phyloP scores from a whole-genome alignment of 2,888 invertebrate species.

The Alviniconcha strummeri region DNA sequence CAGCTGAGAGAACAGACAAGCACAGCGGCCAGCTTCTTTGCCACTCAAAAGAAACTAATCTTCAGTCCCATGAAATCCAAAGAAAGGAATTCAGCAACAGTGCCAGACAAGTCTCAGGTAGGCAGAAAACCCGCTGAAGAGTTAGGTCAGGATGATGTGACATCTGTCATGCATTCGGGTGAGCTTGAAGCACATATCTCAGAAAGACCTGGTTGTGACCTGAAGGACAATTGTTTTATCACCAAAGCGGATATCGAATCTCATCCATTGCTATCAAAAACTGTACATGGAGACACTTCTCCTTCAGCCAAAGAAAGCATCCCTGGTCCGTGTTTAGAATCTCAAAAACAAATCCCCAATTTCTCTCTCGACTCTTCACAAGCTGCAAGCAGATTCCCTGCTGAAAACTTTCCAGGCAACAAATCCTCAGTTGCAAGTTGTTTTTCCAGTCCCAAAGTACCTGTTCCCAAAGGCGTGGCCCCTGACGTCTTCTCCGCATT shows the following conservation, averaged over 20 bases:
- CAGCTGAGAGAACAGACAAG: background rate
- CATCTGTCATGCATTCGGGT: no score
- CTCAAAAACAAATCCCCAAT: background rate
- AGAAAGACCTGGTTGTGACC: no score
- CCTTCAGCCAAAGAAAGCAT: background rate
- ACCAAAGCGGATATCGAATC: background rate
- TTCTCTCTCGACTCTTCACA: no score
- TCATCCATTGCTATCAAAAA: background rate
- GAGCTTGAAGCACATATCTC: no score
- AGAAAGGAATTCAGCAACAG: background rate
- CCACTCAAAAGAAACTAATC: constrained; percentile 7
- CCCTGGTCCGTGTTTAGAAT: background rate
- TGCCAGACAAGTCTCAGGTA: background rate
- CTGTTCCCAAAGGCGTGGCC: constrained; percentile 49
- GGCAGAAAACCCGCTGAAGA: background rate
- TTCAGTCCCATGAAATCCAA: constrained; percentile 18
- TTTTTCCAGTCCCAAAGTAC: constrained; percentile 2
- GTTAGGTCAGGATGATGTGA: no score
- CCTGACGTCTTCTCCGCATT: constrained; percentile 52
- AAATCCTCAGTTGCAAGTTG: constrained; percentile 1
- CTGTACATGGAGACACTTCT: background rate
- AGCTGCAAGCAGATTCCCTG: no score
- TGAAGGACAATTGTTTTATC: no score
- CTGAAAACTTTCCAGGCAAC: constrained; percentile 3
- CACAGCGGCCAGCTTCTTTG: background rate